Conservation (phyloP, 2,113 vertebrate species). For the Dasyprocta punctata region DNA sequence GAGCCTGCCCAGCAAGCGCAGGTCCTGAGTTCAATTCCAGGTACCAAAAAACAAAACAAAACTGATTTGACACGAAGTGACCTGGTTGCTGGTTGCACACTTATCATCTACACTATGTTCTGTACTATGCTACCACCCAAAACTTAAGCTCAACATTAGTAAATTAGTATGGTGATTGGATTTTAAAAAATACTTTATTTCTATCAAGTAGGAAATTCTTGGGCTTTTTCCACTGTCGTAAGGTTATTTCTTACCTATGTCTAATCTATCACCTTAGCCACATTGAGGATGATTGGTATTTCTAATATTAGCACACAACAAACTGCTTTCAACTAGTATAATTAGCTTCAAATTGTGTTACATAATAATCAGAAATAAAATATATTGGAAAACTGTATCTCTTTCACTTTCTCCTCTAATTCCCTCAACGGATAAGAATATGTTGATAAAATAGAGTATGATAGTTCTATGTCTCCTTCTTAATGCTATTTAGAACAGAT, state of each 20-base stretch:
- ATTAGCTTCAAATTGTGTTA: slow-evolving; percentile 1
- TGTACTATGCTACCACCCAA: too few species aligned
- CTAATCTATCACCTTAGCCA: not conserved
- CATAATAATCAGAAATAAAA: not conserved
- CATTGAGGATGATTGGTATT: slow-evolving; percentile 33
- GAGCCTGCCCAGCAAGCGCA: too few species aligned
- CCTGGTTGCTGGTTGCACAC: not conserved
- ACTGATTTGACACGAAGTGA: not conserved
- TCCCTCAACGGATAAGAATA: not conserved
- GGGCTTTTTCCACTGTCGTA: not conserved
- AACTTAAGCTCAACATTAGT: not conserved
- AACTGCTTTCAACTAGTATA: not conserved
- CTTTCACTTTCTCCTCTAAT: not conserved
- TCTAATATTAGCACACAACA: not conserved
- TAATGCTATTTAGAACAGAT: not conserved
- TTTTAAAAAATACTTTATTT: not conserved
- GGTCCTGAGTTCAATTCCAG: too few species aligned
- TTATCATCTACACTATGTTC: not conserved
- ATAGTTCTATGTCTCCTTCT: not conserved
- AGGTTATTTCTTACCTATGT: not conserved
- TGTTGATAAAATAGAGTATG: not conserved
- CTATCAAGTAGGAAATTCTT: not conserved
- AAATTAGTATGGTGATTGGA: not conserved
- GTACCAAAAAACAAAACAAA: too few species aligned
- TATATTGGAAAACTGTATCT: not conserved